Evolutionary conservation across 1,140 invertebrate species (phyloP), one percentile per base, ranked within the genome.

Genomic region (Anoplophora glabripennis): DNA sequence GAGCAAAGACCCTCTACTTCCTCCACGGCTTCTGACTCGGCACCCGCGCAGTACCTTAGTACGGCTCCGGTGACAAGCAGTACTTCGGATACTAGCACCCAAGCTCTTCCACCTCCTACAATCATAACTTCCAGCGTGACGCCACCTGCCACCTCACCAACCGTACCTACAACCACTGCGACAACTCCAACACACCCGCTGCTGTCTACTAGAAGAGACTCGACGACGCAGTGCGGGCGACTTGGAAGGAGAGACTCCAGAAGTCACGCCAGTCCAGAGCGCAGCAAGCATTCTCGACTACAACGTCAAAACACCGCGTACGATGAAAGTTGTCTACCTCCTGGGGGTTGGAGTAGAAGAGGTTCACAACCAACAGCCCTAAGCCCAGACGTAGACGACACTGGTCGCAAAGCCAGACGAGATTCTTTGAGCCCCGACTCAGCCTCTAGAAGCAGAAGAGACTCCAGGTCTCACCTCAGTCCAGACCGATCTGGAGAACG

Each of bases 341-440:
- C 88, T 14, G 83, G 85, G 28, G 76, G 76, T 53, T 75, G 72
- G 69, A 82, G 83, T 12, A 81, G 90, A 42, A 78, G 88, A 36
- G 87, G 84, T 21, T 89, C 89, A 14, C 81, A 81, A 51, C 89
- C 91, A 38, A 89, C 90, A 1, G 90, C 89, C 4, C 77, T 94
- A 40, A 90, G 89, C 57, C 90, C 91, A 0, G 87, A 89, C 69
- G 76, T 79, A 11, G 84, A 85, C 17, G 80, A 83, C 76, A 66
- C 63, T 4, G 83, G 86, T 41, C 80, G 88, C 35, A 86, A 85
- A 73, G 89, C 89, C 5, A 80, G 91, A 28, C 80, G 91, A 46
- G 92, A 94, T 69, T 93, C 90, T 0, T 74, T 94, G 3, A 93
- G 90, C 47, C 92, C 92, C 0, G 92, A 94, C 73, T 93, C 90